Base-by-base conservation (phyloP, 2,888 invertebrate genomes). In the Ryuthela nishihirai region DNA sequence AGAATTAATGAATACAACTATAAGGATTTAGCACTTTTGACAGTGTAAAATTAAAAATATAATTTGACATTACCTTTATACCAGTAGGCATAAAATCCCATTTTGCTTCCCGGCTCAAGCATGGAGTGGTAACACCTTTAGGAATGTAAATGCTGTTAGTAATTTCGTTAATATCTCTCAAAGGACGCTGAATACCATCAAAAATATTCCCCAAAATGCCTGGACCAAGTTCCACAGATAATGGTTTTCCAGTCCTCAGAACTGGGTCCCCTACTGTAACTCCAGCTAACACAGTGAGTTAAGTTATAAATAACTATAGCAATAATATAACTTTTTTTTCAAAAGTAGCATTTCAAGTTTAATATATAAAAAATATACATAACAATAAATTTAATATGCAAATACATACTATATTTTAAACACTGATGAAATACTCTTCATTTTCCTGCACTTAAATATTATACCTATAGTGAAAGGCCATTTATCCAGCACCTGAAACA, bases 231-330 rank as follows among this genome's bases (percentile, higher is more conserved):
- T 99, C 99, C 34, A 99, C 99, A 5, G 99, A 99, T 49, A 99
- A 79, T 0, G 99, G 99, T 77, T 99, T 99, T 67, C 99, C 99
- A 0, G 99, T 99, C 71, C 98, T 82, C 67, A 99, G 80, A 18
- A 99, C 98, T 47, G 99, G 99, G 79, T 99, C 99, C 25, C 99
- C 99, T 10, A 99, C 98, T 4, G 99, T 99, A 38, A 99, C 98
- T 69, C 98, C 99, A 45, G 98, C 97, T 68, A 88, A 48, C 10
- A 32, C 20, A 35, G 12, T 26, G n/a, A n/a, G n/a, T n/a, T n/a
- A n/a, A n/a, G n/a, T n/a, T n/a, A n/a, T n/a, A n/a, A n/a, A n/a
- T n/a, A n/a, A n/a, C n/a, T n/a, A n/a, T n/a, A n/a, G n/a, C n/a
- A n/a, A n/a, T n/a, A n/a, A n/a, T n/a, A n/a, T n/a, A n/a, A n/a